Conservation (phyloP, 1,140 invertebrate genomes). For the Drosophila grimshawi region DNA sequence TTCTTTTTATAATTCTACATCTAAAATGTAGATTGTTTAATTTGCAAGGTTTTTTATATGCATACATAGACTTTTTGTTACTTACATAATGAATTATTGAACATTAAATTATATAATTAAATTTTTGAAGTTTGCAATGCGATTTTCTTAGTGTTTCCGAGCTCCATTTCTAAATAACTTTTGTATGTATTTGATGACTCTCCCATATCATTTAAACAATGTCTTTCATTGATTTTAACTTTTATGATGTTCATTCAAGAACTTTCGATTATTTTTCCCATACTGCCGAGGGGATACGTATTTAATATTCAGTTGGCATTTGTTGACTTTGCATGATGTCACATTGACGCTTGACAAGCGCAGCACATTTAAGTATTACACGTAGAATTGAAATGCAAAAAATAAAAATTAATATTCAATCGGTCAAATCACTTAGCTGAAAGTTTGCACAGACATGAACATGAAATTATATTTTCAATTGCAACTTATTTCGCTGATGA, state of each 20-base stretch:
- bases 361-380: slow-evolving; percentile 33
- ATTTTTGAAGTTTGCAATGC: too few species aligned
- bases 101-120: too few species aligned
- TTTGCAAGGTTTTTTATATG: too few species aligned
- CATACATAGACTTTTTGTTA: too few species aligned
- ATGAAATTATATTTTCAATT: slow-evolving; percentile 47
- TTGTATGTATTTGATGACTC: slow-evolving; percentile 58
- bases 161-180: slow-evolving; percentile 19
- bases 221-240: slow-evolving; percentile 58
- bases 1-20: too few species aligned
- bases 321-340: slow-evolving; percentile 53
- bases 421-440: slow-evolving; percentile 56
- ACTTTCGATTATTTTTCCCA: too few species aligned
- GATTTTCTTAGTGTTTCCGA: too few species aligned
- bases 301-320: slow-evolving; percentile 63
- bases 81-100: too few species aligned
- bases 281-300: neutral
- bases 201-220: slow-evolving; percentile 56
- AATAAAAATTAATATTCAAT: slow-evolving; percentile 68
- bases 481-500: slow-evolving; percentile 52
- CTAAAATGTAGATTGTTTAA: too few species aligned
- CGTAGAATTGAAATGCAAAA: slow-evolving; percentile 45
- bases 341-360: slow-evolving; percentile 25
- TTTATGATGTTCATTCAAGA: slow-evolving; percentile 4
- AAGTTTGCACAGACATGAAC: slow-evolving; percentile 30